These are phyloP conservation scores for Latrodectus geometricus DNA, from an alignment of 1,140 invertebrate species.

Conservation along the genomic window DNA sequence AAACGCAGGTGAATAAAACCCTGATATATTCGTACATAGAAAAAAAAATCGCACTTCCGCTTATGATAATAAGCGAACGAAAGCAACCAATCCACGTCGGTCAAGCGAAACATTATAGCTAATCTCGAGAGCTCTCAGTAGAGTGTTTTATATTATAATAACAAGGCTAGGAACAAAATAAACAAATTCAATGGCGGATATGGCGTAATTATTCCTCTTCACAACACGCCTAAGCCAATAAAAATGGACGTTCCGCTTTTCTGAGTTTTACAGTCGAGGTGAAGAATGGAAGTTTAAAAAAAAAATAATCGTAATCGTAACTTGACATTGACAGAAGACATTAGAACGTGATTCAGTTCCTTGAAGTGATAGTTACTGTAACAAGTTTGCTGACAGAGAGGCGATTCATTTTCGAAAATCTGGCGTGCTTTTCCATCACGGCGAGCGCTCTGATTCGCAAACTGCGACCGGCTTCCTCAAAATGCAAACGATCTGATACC, in stretches of 20 bases:
- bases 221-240: background rate
- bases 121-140: background rate
- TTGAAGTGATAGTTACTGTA: background rate
- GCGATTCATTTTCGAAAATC: background rate
- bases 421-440: background rate
- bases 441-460: background rate
- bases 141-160: background rate
- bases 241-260: background rate
- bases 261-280: background rate
- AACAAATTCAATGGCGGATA: background rate
- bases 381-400: background rate
- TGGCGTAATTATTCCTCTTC: background rate
- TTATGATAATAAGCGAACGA: background rate
- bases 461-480: background rate
- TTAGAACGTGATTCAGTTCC: background rate
- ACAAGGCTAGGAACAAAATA: background rate
- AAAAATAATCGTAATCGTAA: background rate
- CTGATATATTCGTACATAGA: no score
- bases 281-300: background rate
- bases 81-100: background rate
- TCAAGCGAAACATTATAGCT: background rate
- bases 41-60: background rate
- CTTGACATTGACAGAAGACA: background rate
- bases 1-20: no score
- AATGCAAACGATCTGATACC: background rate